These are phyloP conservation scores for Amphiprion clarkii DNA, from an alignment of 2,797 vertebrate species.

Conservation along the genomic window DNA sequence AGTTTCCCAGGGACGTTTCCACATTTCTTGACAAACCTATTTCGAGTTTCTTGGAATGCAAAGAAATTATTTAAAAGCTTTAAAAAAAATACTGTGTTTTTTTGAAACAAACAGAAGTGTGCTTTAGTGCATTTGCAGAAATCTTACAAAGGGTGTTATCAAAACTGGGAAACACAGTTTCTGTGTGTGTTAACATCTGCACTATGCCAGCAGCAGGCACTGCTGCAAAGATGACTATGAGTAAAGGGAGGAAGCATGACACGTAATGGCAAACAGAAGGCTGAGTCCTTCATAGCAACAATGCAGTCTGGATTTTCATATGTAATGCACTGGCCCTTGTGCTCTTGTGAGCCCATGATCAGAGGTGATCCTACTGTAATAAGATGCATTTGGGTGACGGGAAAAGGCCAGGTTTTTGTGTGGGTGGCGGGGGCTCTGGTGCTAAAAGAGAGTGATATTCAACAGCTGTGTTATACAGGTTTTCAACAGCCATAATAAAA, in stretches of 20 bases:
- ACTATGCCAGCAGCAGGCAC: slow-evolving; percentile 3
- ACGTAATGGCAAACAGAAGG: slow-evolving; percentile 52
- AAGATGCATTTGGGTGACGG: slow-evolving; percentile 55
- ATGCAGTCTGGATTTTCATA: slow-evolving; percentile 47
- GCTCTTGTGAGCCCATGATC: slow-evolving; percentile 19
- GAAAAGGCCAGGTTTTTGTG: slow-evolving; percentile 50
- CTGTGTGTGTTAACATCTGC: slow-evolving; percentile 28
- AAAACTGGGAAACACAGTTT: slow-evolving; percentile 9
- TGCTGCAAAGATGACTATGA: slow-evolving; percentile 24
- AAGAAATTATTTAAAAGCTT: background rate
- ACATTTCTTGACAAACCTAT: too few species aligned
- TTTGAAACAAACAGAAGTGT: too few species aligned
- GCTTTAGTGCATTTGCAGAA: slow-evolving; percentile 12
- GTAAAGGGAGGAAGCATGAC: slow-evolving; percentile 24
- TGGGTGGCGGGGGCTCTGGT: slow-evolving; percentile 43
- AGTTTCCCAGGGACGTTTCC: too few species aligned
- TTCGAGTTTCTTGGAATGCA: too few species aligned
- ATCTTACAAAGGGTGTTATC: background rate
- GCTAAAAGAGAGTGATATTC: slow-evolving; percentile 69
- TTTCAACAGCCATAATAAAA: slow-evolving; percentile 78
- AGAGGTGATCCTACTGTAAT: slow-evolving; percentile 44
- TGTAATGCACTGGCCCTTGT: slow-evolving; percentile 25
- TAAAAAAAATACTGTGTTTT: background rate
- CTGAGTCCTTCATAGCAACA: slow-evolving; percentile 29
- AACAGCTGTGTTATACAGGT: slow-evolving; percentile 77